phyloP scores from a whole-genome alignment of 2,113 vertebrate species.

The Hypomesus transpacificus region DNA sequence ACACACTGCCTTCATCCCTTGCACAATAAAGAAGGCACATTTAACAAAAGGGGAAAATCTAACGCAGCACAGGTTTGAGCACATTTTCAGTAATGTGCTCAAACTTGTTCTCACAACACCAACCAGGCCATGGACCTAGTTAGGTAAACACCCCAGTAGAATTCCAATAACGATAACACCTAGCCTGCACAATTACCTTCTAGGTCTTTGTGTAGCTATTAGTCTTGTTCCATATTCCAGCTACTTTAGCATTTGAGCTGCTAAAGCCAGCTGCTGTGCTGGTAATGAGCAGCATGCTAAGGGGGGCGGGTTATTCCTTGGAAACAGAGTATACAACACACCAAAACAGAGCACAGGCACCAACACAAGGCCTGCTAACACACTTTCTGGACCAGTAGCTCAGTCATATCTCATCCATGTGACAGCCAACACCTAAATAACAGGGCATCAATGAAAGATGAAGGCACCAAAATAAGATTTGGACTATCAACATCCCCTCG shows the following conservation, averaged over 20 bases:
- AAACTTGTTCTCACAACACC: too few species aligned
- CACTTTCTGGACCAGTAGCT: not conserved
- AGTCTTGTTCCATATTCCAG: not conserved
- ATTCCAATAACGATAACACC: not conserved
- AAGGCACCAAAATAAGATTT: slow-evolving; percentile 45
- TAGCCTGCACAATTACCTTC: too few species aligned
- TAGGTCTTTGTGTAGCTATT: too few species aligned
- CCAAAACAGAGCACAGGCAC: not conserved
- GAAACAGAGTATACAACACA: too few species aligned
- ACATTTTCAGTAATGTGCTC: too few species aligned
- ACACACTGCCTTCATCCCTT: too few species aligned
- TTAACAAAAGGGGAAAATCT: too few species aligned
- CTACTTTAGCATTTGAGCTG: not conserved
- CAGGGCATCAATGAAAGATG: slow-evolving; percentile 23
- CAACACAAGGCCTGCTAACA: not conserved
- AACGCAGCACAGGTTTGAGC: too few species aligned
- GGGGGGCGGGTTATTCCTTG: too few species aligned
- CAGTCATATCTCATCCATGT: slow-evolving; percentile 44
- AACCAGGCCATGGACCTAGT: not conserved
- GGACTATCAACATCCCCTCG: slow-evolving; percentile 9
- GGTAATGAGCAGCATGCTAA: not conserved
- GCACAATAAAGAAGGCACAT: too few species aligned
- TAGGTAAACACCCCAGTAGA: not conserved
- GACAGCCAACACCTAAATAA: slow-evolving; percentile 19
- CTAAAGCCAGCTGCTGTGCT: not conserved